phyloP scores from a whole-genome alignment of 2,888 invertebrate species.

The Cheilosia soror region DNA sequence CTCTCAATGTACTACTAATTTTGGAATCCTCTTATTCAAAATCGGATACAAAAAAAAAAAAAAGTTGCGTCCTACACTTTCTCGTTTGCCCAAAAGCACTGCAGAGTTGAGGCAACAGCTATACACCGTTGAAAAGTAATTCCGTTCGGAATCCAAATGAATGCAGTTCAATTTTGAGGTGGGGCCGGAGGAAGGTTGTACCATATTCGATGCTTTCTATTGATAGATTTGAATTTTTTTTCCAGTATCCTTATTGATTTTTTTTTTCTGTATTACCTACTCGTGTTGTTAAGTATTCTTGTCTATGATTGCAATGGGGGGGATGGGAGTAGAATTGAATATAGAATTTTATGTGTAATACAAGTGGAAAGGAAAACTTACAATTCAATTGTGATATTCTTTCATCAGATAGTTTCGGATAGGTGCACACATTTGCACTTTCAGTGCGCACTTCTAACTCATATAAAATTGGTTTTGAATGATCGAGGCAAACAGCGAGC shows the following conservation, averaged over 20 bases:
- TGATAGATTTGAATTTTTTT: constrained; percentile 1
- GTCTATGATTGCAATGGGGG: not conserved
- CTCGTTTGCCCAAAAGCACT: not conserved
- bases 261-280: not conserved
- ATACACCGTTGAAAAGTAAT: not conserved
- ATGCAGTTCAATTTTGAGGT: constrained; percentile 1
- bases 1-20: constrained; percentile 40
- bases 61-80: not conserved
- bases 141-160: not conserved
- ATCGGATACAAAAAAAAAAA: constrained; percentile 4
- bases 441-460: no score
- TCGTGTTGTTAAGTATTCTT: not conserved
- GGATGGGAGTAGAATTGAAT: constrained; percentile 18
- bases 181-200: not conserved
- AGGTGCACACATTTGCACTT: not conserved
- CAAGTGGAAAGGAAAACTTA: constrained; percentile 1
- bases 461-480: no score
- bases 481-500: no score
- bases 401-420: not conserved
- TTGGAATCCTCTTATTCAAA: constrained; percentile 49
- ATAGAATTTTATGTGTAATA: constrained; percentile 6
- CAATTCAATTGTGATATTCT: constrained; percentile 19
- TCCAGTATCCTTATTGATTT: not conserved
- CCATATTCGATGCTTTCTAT: not conserved
- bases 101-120: not conserved